phyloP scores from a whole-genome alignment of 2,113 vertebrate species.

The Nesoenas mayeri region DNA sequence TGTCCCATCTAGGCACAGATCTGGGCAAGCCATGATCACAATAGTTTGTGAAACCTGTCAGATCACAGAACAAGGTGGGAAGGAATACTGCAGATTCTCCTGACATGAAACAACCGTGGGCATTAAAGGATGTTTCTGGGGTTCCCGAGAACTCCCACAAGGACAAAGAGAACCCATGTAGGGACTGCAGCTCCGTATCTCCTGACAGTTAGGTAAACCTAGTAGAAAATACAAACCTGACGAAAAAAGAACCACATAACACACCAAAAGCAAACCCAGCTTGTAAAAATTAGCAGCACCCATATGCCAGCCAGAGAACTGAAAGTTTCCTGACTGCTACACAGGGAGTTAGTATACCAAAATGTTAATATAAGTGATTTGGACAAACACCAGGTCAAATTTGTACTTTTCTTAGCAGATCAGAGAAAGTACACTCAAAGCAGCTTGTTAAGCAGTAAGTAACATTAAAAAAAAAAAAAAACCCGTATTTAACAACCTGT shows the following conservation, averaged over 20 bases:
- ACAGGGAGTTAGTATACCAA: background rate
- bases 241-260: background rate
- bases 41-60: conserved; percentile 16
- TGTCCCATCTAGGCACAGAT: background rate
- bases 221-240: background rate
- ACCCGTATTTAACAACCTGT: conserved; percentile 55
- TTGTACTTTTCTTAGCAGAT: background rate
- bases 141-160: background rate
- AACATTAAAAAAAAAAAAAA: background rate
- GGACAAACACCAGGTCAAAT: background rate
- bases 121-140: background rate
- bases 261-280: background rate
- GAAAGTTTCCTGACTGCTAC: background rate
- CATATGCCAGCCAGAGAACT: background rate
- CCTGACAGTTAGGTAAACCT: background rate
- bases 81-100: background rate
- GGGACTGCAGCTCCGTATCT: background rate
- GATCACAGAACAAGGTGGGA: background rate
- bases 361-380: conserved; percentile 28
- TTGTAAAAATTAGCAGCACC: background rate
- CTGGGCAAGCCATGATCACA: background rate
- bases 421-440: background rate
- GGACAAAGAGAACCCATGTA: background rate
- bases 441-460: conserved; percentile 47
- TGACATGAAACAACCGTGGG: background rate